A percentile compares a stretch with the other conserved stretches of the same genome.
Evolutionary conservation across 2,113 vertebrate genomes (phyloP).

Genomic region (Rhinolophus ferrumequinum): DNA sequence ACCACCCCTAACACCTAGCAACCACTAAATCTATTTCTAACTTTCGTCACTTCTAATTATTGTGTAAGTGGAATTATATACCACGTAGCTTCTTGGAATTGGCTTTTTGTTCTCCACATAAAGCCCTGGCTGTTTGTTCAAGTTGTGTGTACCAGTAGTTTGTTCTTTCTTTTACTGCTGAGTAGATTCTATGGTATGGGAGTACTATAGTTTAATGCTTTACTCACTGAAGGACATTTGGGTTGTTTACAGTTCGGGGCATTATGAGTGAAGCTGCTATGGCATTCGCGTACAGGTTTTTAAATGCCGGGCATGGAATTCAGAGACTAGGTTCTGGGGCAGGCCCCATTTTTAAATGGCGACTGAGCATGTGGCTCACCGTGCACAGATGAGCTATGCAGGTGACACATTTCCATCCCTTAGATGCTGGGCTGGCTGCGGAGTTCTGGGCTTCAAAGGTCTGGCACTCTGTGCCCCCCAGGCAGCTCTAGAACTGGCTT

Average conservation of each 20-base stretch:
- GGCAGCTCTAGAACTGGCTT: not conserved
- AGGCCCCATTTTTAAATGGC: not conserved
- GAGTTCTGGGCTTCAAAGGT: not conserved
- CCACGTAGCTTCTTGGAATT: not conserved
- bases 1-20: not conserved
- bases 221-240: not conserved
- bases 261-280: not conserved
- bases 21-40: not conserved
- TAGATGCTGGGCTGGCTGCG: not conserved
- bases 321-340: not conserved
- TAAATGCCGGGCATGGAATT: not conserved
- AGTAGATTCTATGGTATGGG: not conserved
- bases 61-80: not conserved
- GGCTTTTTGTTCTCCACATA: not conserved
- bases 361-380: not conserved
- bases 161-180: not conserved
- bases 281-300: not conserved
- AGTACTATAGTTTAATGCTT: not conserved
- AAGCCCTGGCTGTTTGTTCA: not conserved
- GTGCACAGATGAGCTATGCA: not conserved
- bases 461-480: not conserved
- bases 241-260: not conserved
- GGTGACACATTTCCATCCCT: not conserved
- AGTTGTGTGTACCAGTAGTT: not conserved
- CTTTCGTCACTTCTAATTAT: not conserved